A percentile compares a stretch with the other conserved stretches of the same genome.
Conservation (phyloP, 1,140 invertebrate genomes). For the Cydia splendana region DNA sequence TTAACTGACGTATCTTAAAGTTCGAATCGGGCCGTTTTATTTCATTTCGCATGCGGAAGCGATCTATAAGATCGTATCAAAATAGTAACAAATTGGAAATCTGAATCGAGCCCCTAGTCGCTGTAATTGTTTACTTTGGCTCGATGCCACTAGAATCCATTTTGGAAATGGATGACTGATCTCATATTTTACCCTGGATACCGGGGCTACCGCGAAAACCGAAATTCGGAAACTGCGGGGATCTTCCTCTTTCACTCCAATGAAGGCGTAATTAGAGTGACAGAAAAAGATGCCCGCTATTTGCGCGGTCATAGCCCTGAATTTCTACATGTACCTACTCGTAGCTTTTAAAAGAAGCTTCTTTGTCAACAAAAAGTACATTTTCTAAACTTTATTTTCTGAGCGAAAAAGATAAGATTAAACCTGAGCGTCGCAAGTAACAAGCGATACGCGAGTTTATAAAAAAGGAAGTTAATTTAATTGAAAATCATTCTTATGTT, state of each 20-base stretch:
- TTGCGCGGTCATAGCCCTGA: no score
- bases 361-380: neutral
- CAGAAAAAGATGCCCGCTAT: no score
- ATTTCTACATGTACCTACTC: neutral
- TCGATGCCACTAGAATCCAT: neutral
- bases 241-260: no score
- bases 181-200: neutral
- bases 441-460: neutral
- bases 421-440: neutral
- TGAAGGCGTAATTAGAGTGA: no score
- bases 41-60: no score
- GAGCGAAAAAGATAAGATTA: neutral
- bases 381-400: neutral
- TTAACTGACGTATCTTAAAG: no score
- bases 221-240: no score
- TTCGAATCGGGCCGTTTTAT: no score
- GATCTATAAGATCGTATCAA: no score
- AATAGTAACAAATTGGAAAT: no score
- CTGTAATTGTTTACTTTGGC: neutral
- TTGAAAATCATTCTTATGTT: neutral
- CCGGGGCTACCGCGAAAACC: no score
- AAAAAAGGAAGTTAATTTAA: neutral
- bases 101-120: no score
- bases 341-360: neutral
- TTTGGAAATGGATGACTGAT: neutral